Conservation (phyloP, 2,113 vertebrate species). For the Myotis yumanensis region DNA sequence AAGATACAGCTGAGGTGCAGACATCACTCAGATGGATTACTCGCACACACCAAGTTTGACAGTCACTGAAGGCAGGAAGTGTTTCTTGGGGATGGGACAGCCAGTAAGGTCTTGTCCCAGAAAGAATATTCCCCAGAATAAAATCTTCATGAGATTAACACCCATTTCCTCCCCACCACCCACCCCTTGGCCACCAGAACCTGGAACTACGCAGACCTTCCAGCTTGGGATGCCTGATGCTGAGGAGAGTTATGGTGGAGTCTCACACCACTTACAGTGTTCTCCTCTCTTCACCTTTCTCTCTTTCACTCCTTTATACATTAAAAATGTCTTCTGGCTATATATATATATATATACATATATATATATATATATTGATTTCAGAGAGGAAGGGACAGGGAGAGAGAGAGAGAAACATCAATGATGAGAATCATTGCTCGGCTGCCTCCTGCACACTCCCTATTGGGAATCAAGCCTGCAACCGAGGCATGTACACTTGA, state of each 20-base stretch:
- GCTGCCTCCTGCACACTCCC: too few relatives aligned
- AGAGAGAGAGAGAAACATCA: too few relatives aligned
- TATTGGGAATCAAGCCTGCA: too few relatives aligned
- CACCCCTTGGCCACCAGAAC: background rate
- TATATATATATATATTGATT: too few relatives aligned
- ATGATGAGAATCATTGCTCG: too few relatives aligned
- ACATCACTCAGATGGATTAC: rapidly evolving
- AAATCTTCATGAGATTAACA: background rate
- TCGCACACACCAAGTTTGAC: background rate
- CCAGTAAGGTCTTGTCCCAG: background rate
- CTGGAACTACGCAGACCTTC: background rate
- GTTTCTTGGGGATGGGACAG: background rate
- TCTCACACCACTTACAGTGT: background rate
- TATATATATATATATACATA: too few relatives aligned
- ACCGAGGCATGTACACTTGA: too few relatives aligned
- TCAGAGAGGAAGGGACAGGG: too few relatives aligned
- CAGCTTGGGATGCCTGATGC: rapidly evolving
- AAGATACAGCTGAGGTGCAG: background rate
- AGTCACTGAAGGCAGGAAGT: background rate
- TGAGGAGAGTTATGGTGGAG: rapidly evolving
- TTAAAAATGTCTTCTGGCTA: background rate
- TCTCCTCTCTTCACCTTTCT: background rate
- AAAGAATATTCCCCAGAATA: background rate
- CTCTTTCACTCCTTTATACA: background rate
- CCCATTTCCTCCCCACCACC: background rate